Evolutionary conservation across 2,113 vertebrate species (phyloP).

Genomic region (Macrotus californicus): DNA sequence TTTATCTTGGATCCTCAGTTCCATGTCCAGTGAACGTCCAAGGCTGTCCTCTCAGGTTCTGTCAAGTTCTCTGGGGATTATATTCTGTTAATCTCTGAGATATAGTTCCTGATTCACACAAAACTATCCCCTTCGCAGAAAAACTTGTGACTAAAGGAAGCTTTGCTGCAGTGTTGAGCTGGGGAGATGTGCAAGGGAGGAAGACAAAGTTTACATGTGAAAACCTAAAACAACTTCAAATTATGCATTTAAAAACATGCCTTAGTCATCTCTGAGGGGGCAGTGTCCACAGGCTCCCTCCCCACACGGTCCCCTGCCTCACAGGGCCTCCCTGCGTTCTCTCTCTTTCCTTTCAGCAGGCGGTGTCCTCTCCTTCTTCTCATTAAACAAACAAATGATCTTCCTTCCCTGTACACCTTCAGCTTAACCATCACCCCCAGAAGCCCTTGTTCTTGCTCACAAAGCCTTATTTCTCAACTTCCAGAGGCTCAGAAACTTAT

Average conservation of each 20-base stretch:
- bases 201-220: neutral
- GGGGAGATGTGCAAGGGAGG: neutral
- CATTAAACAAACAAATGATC: neutral
- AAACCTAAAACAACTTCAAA: neutral
- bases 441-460: neutral
- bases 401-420: neutral
- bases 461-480: neutral
- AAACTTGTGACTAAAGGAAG: neutral
- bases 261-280: neutral
- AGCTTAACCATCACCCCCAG: neutral
- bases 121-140: neutral
- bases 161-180: neutral
- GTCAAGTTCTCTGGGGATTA: neutral
- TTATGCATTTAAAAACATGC: neutral
- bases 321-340: neutral
- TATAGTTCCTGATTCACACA: neutral
- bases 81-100: neutral
- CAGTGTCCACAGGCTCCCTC: neutral
- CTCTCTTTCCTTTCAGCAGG: neutral
- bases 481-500: neutral
- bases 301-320: rapidly evolving
- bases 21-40: neutral
- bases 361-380: neutral
- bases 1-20: neutral
- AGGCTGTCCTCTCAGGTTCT: neutral